Conservation (phyloP, 2,888 invertebrate species). For the Barypeithes pellucidus region DNA sequence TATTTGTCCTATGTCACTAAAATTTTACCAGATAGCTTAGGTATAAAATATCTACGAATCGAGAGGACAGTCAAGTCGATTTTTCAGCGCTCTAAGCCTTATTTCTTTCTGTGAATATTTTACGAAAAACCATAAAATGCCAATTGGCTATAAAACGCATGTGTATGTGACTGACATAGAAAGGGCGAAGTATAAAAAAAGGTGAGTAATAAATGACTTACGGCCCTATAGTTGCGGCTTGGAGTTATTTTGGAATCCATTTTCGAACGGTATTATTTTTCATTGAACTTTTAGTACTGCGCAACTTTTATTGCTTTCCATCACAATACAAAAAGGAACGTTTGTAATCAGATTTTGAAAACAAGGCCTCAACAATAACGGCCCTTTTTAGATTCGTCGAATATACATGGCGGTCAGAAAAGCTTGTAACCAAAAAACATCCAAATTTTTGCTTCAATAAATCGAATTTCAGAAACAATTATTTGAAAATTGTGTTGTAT, state of each 20-base stretch:
- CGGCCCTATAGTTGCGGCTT: background rate
- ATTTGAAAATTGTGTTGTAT: too few species aligned
- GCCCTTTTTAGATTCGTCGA: background rate
- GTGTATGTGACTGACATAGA: conserved; percentile 21
- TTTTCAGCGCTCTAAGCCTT: conserved; percentile 11
- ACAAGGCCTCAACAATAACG: background rate
- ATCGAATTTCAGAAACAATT: too few species aligned
- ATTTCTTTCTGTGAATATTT: conserved; percentile 14
- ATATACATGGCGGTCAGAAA: too few species aligned
- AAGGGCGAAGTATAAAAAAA: conserved; percentile 19
- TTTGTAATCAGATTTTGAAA: background rate
- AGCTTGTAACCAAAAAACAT: too few species aligned
- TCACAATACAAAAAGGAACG: background rate
- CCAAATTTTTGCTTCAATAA: too few species aligned
- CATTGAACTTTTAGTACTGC: background rate
- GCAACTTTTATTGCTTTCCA: background rate
- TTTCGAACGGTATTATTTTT: conserved; percentile 4
- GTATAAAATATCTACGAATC: background rate
- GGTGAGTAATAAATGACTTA: conserved; percentile 20
- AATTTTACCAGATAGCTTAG: background rate
- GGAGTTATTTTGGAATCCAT: background rate
- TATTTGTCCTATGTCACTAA: background rate
- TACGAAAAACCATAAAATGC: conserved; percentile 19
- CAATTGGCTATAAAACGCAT: conserved; percentile 24
- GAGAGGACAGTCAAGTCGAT: conserved; percentile 1